Base-by-base conservation (phyloP, 2,888 invertebrate species). In the Brachylomia viminalis region DNA sequence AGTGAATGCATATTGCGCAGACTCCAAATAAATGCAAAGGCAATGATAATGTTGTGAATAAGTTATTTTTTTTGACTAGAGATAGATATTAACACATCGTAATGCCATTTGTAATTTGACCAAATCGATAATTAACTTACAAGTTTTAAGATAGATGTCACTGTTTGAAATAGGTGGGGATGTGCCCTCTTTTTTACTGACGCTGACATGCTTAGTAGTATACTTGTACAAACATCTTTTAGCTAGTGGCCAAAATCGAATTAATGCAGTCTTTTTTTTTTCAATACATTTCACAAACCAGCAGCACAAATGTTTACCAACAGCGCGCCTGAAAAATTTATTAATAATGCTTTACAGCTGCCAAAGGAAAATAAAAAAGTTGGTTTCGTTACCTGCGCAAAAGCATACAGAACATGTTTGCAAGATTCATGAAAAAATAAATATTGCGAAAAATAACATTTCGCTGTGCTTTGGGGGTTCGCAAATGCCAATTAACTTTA, bases 401-500 rank as follows among this genome's bases (percentile, higher is more conserved):
- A 49, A 49, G 30, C 30, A 30, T 30, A 1, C 1, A 23, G 5
- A 49, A 15, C 0, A 30, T 65, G 23, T n/a, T n/a, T n/a, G 7
- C 15, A 62, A 42, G 3, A 7, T 42, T 20, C 11, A 20, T 20
- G 6, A 64, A 64, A 64, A 58, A 64, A 42, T 42, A 27, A 42
- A 42, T 27, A 20, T 64, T n/a, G 4, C 0, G 11, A 62, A 27
- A 45, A 20, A n/a, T 17, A 23, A 52, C 23, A 42, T 23, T 52
- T 42, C 17, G 72, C 72, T 45, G 30, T 33, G 72, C 54, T 33
- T 33, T n/a, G 20, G 5, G 8, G 45, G 20, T 72, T 72, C 45
- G 54, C 72, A 56, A 45, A 45, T 45, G 54, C 42, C 5, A 11
- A 15, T 52, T 42, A 69, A 11, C 52, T 68, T 52, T 3, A 23